Base-by-base conservation (phyloP, 2,113 vertebrate genomes). In the Mellivora capensis region DNA sequence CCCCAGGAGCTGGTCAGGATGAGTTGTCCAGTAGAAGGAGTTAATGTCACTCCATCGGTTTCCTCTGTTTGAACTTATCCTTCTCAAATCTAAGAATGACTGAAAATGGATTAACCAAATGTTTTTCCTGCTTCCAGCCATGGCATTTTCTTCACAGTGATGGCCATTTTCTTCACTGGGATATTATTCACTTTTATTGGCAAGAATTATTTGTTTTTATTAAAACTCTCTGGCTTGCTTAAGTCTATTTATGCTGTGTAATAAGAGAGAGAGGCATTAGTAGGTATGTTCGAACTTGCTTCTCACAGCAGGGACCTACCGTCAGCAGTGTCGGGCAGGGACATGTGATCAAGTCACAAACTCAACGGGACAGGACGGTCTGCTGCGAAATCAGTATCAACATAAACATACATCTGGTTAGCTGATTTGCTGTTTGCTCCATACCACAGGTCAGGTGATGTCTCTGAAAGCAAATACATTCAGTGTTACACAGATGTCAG, bases 61-160 rank as follows among this genome's bases (percentile, higher is more conserved):
- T 93, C 93, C 79, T 96, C 96, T 95, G 79, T 96, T 96, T 98
- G 96, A 98, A 97, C 95, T 98, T 61, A 1, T 92, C 98, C 93
- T 97, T 27, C 31, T 67, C 15, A 87, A 90, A 67, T 71, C 52
- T 69, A 9, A 67, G 44, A 76, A 31, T 52, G 18, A 52, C 47
- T n/a, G 95, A 61, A 69, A 13, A 87, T 52, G 39, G 57, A 54
- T 94, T 96, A 61, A 37, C 79, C 83, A 86, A n/a, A 47, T 95
- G n/a, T 27, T 69, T 85, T 87, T 34, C 27, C 49, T 93, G 77
- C 67, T 82, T 90, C 96, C 77, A 12, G 2, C 74, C 62, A 44
- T 47, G 42, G 54, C 80, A 37, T 71, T 71, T 37, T 71, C 69
- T 71, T 67, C 90, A 90, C 13, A 64, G 62, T 6, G 62, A 37